Base-by-base conservation (phyloP, 2,888 invertebrate genomes). In the Trimorus sp. region DNA sequence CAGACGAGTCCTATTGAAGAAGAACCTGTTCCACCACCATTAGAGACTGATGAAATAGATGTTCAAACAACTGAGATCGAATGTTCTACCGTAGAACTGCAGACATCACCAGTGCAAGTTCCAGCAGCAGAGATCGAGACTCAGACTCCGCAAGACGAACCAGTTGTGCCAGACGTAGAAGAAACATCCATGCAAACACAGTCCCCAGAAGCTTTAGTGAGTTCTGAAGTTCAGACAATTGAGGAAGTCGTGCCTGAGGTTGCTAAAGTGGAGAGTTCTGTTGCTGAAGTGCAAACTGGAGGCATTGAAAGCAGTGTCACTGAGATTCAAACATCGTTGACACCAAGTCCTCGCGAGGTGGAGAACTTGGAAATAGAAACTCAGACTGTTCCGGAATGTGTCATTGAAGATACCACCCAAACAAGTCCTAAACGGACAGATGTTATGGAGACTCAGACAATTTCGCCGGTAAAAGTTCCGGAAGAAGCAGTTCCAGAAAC, bases 271-370 rank as follows among this genome's bases (percentile, higher is more conserved):
- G 92, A 92, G 92, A 89, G 93, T 91, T 76, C 92, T 89, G 83
- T 92, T 77, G 92, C 93, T 11, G 94, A 94, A 87, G 92, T 93
- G 3, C 92, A 93, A 62, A 87, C 86, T 36, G 91, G 92, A 84
- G 87, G 86, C 45, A 58, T 84, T 38, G 7, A 74, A 14, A 70
- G 11, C 40, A 40, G 82, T 6, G 84, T 83, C 7, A 83, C 58
- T 6, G 90, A 90, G 73, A 90, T 89, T 6, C 91, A 90, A 82
- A 91, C 90, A 2, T 87, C 87, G n/a, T 87, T 88, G 0, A 75
- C 80, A 38, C 83, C 86, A 26, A 88, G 82, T 75, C 86, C 87
- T 3, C 78, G 86, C 54, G 69, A 74, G 2, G 36, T 83, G 1
- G 84, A 87, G 14, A 88, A 86, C 40, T 85, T 85, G 42, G 87